These are phyloP conservation scores for Hippocampus guttulatus DNA, from an alignment of 2,113 vertebrate species.

Conservation along the genomic window DNA sequence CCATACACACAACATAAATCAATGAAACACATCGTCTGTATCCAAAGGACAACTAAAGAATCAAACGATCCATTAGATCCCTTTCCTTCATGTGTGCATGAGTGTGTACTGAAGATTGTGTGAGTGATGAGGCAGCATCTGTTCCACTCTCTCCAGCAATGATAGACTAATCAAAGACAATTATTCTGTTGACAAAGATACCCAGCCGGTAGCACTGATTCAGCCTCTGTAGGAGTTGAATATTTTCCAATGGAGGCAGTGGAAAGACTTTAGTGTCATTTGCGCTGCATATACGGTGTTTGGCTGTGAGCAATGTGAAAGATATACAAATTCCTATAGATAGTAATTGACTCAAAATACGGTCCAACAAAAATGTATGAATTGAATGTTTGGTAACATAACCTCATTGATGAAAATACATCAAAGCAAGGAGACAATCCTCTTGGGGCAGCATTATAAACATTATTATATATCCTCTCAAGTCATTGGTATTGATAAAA, in stretches of 20 bases:
- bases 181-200: constrained; percentile 67
- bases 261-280: constrained; percentile 17
- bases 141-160: constrained; percentile 50
- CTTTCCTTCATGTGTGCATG: not conserved
- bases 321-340: not conserved
- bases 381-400: not conserved
- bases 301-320: not conserved
- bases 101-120: constrained; percentile 31
- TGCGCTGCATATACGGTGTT: not conserved
- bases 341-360: constrained; percentile 2
- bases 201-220: constrained; percentile 55
- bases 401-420: constrained; percentile 1
- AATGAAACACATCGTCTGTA: not conserved
- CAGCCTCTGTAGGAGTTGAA: constrained; percentile 48
- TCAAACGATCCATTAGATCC: not conserved
- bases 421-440: not conserved
- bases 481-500: not conserved
- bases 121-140: constrained; percentile 63
- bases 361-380: constrained; percentile 3
- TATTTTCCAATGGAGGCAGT: constrained; percentile 25
- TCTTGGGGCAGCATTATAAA: not conserved
- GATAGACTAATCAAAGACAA: constrained; percentile 66
- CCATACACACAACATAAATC: not conserved
- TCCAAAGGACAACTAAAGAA: not conserved
- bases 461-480: not conserved